These are phyloP conservation scores for Siniperca obscura DNA, from an alignment of 2,797 vertebrate genomes.

Conservation along the genomic window DNA sequence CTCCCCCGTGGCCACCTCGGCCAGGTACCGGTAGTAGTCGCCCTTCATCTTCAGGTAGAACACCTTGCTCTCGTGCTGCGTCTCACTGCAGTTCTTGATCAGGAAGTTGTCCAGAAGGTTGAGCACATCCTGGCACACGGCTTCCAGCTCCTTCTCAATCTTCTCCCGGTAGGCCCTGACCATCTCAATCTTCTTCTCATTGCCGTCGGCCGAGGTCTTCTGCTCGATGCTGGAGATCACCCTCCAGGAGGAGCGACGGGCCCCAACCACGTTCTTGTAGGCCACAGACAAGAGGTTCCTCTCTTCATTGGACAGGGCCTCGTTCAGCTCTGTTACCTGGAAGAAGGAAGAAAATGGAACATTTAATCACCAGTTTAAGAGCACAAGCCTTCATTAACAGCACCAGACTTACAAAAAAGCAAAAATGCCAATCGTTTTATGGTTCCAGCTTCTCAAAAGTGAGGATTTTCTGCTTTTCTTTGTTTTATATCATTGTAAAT, in stretches of 20 bases:
- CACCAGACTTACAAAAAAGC: not conserved
- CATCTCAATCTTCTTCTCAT: conserved; percentile 99
- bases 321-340: conserved; percentile 97
- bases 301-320: conserved; percentile 98
- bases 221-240: conserved; percentile 99
- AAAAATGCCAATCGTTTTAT: not conserved
- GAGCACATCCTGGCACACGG: conserved; percentile 97
- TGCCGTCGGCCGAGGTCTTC: conserved; percentile 98
- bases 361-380: conserved; percentile 24
- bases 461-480: not conserved
- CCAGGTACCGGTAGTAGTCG: conserved; percentile 99
- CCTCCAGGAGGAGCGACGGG: conserved; percentile 96
- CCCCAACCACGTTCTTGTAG: conserved; percentile 98
- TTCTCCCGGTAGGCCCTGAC: conserved; percentile 97
- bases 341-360: conserved; percentile 38
- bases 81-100: conserved; percentile 99
- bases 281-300: conserved; percentile 97
- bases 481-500: not conserved
- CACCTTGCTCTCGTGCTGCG: conserved; percentile 99
- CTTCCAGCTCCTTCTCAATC: conserved; percentile 98
- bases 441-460: not conserved
- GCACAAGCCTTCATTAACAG: not conserved
- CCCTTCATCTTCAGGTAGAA: conserved; percentile 99
- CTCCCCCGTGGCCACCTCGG: conserved; percentile 97
- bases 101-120: conserved; percentile 98